Evolutionary conservation across 2,113 vertebrate species (phyloP), one percentile per base, ranked within the genome.

Genomic region (Spermophilus dauricus): DNA sequence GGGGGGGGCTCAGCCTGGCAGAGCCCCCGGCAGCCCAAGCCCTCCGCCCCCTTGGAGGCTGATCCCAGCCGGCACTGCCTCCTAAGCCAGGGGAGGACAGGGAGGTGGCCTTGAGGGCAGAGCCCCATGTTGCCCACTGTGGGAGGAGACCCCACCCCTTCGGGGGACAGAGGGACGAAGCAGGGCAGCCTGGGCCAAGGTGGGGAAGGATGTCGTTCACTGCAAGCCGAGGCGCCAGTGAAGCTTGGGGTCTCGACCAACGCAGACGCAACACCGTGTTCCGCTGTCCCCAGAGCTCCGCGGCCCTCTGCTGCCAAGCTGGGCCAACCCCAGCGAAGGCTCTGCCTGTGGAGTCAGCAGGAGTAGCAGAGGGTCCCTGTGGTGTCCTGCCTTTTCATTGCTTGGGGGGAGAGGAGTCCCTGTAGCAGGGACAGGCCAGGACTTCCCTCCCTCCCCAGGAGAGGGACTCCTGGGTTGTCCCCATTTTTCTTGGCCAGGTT

Each of bases 1-100:
- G 8, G 12, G 42, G 42, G 14, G 39, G 77, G 73, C 0, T 0
- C 0, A 0, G 37, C 45, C 12, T 56, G 2, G n/a, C 13, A 5
- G 65, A 42, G 45, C 24, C 53, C 83, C 77, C 39, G 32, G 78
- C 30, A 24, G 48, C 28, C 69, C 14, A 11, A 81, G 22, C 22
- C 67, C 56, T 11, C 67, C 22, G 8, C 17, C 17, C 67, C 16
- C n/a, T 24, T 2, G 1, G 11, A 70, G 45, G 84, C 42, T 8
- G 3, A 4, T 14, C 53, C 77, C 2, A 5, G 0, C 3, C 7
- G 48, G 30, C 63, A 32, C 4, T 34, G 16, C 42, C n/a, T 32
- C 58, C 65, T 18, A 42, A 42, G 39, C 56, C 30, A 2, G 56
- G 34, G 2, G 28, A 34, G 37, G 58, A 1, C 67, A 1, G 6